Evolutionary conservation across 92 coral and sea anemone genomes (phyloP).

Genomic region (Porites cylindrica): DNA sequence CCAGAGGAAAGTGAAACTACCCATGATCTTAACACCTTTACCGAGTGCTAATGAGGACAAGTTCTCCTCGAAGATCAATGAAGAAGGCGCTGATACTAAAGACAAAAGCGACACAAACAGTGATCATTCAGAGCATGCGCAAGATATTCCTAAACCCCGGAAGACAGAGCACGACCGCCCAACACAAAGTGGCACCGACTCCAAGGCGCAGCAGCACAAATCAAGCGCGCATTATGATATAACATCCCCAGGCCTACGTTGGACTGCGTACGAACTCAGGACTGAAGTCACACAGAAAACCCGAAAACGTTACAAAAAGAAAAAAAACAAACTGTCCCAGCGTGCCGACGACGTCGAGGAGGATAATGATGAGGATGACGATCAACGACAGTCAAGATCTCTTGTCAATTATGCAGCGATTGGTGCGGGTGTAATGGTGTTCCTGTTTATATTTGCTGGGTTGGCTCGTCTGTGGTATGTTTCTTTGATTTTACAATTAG

Average conservation of each 20-base stretch:
- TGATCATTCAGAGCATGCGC: no score
- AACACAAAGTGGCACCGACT: neutral
- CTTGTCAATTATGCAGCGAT: neutral
- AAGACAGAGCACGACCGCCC: neutral
- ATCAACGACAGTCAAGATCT: neutral
- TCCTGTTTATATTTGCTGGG: neutral
- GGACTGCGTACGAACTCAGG: constrained; percentile 4
- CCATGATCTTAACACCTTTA: neutral
- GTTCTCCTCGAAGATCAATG: neutral
- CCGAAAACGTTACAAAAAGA: neutral
- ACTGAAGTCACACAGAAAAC: neutral
- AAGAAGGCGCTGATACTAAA: neutral
- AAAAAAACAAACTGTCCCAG: neutral
- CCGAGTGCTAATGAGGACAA: neutral
- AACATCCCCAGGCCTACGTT: neutral
- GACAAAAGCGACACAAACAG: neutral
- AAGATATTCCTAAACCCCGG: neutral
- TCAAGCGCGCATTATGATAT: neutral
- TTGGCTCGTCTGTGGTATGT: constrained; percentile 9
- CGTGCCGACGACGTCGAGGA: neutral
- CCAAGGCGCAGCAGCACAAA: neutral
- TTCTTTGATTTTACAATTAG: neutral
- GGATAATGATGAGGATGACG: neutral
- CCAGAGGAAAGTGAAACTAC: neutral
- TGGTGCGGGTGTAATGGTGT: neutral